phyloP scores from a whole-genome alignment of 2,797 vertebrate species.

The Eulemur coronatus region DNA sequence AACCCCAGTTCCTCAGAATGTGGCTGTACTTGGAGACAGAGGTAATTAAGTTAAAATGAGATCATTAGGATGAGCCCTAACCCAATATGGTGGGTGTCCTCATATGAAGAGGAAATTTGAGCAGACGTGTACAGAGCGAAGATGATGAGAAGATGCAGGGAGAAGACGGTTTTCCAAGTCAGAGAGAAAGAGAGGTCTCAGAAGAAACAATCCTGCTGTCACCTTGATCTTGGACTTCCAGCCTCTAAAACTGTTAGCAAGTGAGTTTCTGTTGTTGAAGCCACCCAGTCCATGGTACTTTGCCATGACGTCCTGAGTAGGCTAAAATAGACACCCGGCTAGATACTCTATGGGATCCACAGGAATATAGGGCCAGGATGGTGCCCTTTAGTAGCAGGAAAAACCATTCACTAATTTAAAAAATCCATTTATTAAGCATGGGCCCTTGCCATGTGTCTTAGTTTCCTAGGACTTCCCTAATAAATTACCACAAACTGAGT shows the following conservation, averaged over 20 bases:
- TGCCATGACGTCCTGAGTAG: not conserved
- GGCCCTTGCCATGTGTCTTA: not conserved
- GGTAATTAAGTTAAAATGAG: not conserved
- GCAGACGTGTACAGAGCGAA: not conserved
- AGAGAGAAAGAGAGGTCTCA: not conserved
- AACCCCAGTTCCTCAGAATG: not conserved
- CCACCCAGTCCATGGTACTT: not conserved
- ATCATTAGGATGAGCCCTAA: too few relatives aligned
- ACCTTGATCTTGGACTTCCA: not conserved
- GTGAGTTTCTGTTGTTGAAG: not conserved
- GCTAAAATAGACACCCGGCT: not conserved
- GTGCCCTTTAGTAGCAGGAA: not conserved
- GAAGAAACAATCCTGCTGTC: not conserved
- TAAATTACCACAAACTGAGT: not conserved
- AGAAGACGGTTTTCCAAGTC: not conserved
- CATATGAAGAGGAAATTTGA: not conserved
- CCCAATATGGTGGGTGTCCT: not conserved
- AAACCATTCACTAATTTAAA: not conserved
- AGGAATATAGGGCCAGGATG: not conserved
- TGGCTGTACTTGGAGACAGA: not conserved
- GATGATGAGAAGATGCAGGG: not conserved
- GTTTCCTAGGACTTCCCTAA: not conserved
- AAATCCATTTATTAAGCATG: not conserved
- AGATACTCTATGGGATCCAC: not conserved
- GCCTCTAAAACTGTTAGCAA: not conserved